Percentiles rank a stretch among this genome's conserved stretches.
Conservation (phyloP, 2,888 invertebrate genomes). For the Idaea biselata region DNA sequence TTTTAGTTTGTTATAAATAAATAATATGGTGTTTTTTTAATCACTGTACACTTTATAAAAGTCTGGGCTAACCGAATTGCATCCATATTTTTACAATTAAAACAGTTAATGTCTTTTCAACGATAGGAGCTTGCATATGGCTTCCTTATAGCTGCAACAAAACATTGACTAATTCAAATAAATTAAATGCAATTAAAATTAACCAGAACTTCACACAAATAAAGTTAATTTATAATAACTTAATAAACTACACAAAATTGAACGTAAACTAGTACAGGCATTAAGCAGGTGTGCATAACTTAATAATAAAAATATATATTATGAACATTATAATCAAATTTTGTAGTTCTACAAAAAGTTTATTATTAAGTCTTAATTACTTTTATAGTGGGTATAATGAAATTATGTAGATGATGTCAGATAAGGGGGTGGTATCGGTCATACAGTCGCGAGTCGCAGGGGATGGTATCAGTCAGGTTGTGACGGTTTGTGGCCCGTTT, state of each 20-base stretch:
- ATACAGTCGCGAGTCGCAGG: not conserved
- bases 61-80: no score
- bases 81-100: constrained; percentile 2
- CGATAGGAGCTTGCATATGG: not conserved
- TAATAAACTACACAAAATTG: constrained; percentile 5
- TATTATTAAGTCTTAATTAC: constrained; percentile 32
- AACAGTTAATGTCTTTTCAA: not conserved
- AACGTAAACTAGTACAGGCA: not conserved
- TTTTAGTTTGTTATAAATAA: no score
- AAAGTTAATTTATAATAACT: not conserved
- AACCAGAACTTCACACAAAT: not conserved
- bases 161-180: constrained; percentile 7
- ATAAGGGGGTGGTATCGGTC: constrained; percentile 15
- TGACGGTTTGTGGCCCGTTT: constrained; percentile 14
- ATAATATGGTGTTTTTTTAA: no score
- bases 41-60: no score
- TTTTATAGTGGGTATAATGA: constrained; percentile 28
- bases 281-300: constrained; percentile 24
- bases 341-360: constrained; percentile 26
- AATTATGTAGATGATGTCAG: constrained; percentile 32
- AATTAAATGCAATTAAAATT: not conserved
- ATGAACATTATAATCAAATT: constrained; percentile 26
- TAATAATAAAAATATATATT: constrained; percentile 16
- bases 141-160: constrained; percentile 4
- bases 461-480: constrained; percentile 4